Percentiles rank a stretch among this genome's conserved stretches.
These are phyloP conservation scores for Pardosa pseudoannulata DNA, from an alignment of 2,888 invertebrate genomes.

Conservation along the genomic window DNA sequence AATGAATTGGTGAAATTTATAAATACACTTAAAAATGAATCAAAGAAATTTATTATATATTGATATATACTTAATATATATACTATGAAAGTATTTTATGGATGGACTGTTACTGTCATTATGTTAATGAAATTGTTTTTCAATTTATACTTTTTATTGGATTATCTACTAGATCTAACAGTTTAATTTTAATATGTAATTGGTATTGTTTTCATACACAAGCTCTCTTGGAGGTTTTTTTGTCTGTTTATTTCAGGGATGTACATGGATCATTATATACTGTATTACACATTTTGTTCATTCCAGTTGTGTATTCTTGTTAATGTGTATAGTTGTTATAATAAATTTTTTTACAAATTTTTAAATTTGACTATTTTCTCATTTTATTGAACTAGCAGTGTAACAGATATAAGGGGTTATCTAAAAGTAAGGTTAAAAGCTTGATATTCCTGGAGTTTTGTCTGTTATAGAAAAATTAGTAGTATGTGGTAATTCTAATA, in stretches of 20 bases:
- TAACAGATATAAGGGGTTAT: too few relatives aligned
- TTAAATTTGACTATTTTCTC: too few relatives aligned
- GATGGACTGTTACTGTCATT: not conserved
- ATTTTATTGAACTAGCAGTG: too few relatives aligned
- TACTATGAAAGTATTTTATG: not conserved
- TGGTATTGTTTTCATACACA: not conserved
- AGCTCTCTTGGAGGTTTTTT: not conserved
- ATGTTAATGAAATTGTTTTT: not conserved
- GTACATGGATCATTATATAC: not conserved
- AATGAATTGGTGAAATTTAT: not conserved
- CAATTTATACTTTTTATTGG: not conserved
- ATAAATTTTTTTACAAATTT: constrained; percentile 8
- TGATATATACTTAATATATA: not conserved
- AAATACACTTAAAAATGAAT: not conserved
- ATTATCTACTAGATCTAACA: not conserved
- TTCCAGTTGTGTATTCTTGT: not conserved
- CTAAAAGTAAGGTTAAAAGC: too few relatives aligned
- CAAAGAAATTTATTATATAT: not conserved
- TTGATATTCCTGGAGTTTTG: too few relatives aligned
- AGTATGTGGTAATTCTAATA: too few relatives aligned
- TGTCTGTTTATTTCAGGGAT: not conserved
- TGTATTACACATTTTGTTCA: not conserved
- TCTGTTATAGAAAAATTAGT: too few relatives aligned
- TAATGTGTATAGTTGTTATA: constrained; percentile 9
- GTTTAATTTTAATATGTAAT: not conserved